Conservation (phyloP, 2,888 invertebrate species). For the Sinodicranocentrus sp. region DNA sequence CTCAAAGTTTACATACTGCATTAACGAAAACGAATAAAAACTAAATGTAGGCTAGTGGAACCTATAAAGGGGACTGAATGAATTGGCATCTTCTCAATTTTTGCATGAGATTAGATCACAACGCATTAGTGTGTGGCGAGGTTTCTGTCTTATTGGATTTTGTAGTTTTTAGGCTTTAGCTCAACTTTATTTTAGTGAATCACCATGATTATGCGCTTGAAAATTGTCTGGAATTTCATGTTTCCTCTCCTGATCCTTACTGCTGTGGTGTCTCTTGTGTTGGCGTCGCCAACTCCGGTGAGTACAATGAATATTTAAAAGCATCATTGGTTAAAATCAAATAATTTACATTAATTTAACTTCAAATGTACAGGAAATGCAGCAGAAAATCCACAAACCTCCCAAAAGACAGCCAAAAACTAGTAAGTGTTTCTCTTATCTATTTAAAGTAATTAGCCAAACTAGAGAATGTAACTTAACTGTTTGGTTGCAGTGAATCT, state of each 20-base stretch:
- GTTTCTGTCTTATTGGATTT: no score
- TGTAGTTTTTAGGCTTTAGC: no score
- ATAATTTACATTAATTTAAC: neutral
- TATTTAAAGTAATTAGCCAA: no score
- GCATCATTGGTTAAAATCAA: no score
- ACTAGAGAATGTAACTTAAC: no score
- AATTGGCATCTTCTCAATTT: neutral
- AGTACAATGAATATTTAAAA: constrained; percentile 8
- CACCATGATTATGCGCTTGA: neutral
- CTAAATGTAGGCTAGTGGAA: constrained; percentile 44
- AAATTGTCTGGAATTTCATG: constrained; percentile 4
- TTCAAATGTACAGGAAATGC: no score
- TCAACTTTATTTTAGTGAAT: neutral
- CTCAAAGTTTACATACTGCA: constrained; percentile 10
- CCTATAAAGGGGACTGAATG: constrained; percentile 46
- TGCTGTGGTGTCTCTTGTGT: neutral
- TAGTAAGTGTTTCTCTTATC: constrained; percentile 36
- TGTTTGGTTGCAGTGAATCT: no score
- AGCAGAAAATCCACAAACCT: neutral
- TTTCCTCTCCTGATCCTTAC: neutral
- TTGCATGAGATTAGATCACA: constrained; percentile 2
- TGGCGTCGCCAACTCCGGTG: constrained; percentile 13
- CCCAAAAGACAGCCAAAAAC: constrained; percentile 36
- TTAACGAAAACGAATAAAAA: constrained; percentile 34
- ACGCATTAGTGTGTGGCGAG: no score